Evolutionary conservation across 1,140 invertebrate species (phyloP).

Genomic region (Drosophila gunungcola): DNA sequence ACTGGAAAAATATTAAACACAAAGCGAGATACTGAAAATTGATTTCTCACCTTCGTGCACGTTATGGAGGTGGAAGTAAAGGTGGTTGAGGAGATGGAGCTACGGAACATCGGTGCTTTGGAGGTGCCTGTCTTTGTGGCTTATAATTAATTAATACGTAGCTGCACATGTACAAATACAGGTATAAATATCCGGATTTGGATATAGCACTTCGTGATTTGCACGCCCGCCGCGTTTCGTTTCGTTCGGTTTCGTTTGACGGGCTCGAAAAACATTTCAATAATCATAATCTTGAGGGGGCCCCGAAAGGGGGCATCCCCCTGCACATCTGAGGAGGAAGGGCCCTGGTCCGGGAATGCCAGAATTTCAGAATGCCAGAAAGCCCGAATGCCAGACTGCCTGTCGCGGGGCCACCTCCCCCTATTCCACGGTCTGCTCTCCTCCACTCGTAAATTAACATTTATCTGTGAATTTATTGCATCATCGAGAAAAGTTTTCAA

Average conservation of each 20-base stretch:
- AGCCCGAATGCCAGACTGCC: constrained; percentile 47
- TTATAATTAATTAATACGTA: constrained; percentile 82
- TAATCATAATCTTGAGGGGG: constrained; percentile 45
- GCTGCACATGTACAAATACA: constrained; percentile 20
- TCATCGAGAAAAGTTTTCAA: constrained; percentile 76
- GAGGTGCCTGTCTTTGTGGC: constrained; percentile 26
- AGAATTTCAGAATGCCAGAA: neutral
- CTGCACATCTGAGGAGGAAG: neutral
- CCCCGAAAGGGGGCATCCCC: too few relatives aligned
- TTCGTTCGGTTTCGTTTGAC: constrained; percentile 4
- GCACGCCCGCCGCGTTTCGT: constrained; percentile 36
- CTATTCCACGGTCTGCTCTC: neutral
- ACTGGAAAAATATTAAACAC: constrained; percentile 82
- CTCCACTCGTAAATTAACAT: constrained; percentile 72
- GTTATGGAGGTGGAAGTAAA: constrained; percentile 50
- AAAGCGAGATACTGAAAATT: constrained; percentile 84
- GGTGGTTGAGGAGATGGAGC: neutral
- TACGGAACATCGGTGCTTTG: neutral
- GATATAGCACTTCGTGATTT: constrained; percentile 59
- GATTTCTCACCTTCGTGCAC: constrained; percentile 83
- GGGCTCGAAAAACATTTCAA: constrained; percentile 58
- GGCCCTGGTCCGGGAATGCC: neutral
- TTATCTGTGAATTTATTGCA: constrained; percentile 81
- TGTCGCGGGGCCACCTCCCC: constrained; percentile 30
- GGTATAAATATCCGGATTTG: constrained; percentile 42